Percentiles rank a stretch among this genome's conserved stretches.
Evolutionary conservation across 2,888 invertebrate species (phyloP).

Genomic region (Parnassius mnemosyne): DNA sequence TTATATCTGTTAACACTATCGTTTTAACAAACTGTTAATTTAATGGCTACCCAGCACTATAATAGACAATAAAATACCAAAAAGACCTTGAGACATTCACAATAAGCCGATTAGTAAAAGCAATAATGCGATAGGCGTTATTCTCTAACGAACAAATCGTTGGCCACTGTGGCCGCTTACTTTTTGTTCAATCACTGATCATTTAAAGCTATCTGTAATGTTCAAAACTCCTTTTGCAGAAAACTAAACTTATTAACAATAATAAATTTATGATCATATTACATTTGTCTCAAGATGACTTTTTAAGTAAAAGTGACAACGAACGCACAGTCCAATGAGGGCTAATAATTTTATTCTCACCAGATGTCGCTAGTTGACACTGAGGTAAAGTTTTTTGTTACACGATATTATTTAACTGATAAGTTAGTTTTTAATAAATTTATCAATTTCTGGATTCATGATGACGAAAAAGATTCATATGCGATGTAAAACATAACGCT

Average conservation of each 20-base stretch:
- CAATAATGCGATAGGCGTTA: conserved; percentile 36
- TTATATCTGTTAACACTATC: conserved; percentile 56
- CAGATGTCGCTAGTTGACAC: no score
- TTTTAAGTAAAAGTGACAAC: no score
- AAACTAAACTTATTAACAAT: conserved; percentile 12
- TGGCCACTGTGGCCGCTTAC: conserved; percentile 4
- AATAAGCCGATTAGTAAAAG: conserved; percentile 55
- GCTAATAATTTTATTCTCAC: no score
- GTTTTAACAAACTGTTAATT: conserved; percentile 55
- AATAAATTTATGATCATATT: conserved; percentile 2
- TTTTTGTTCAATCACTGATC: neutral
- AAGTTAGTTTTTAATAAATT: no score
- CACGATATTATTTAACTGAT: no score
- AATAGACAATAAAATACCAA: conserved; percentile 52
- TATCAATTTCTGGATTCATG: no score
- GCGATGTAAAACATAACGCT: no score
- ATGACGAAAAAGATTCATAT: no score
- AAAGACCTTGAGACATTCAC: conserved; percentile 61
- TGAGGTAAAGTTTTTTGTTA: no score
- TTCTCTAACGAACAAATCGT: conserved; percentile 13
- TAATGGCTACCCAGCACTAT: conserved; percentile 46
- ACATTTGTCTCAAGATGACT: neutral
- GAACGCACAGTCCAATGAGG: no score
- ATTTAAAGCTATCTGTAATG: conserved; percentile 19
- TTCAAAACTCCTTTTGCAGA: conserved; percentile 3